Percentiles rank a stretch among this genome's conserved stretches.
Conservation (phyloP, 2,888 invertebrate species). For the Cartodere bifasciata region DNA sequence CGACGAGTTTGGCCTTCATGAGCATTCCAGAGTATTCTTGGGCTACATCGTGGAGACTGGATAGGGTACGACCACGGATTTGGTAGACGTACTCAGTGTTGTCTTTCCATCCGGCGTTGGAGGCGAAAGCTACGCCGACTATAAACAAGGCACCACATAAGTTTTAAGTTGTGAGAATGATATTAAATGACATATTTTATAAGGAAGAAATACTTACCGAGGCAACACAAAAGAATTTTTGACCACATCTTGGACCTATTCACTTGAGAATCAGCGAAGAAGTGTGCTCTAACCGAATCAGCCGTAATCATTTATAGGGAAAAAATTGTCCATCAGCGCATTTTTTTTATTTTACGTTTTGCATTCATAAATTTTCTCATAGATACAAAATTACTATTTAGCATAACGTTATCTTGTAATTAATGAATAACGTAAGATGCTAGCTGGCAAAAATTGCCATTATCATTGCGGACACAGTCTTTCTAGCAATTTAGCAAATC, state of each 20-base stretch:
- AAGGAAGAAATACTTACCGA: too few species aligned
- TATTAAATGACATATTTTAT: too few species aligned
- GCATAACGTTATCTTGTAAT: too few species aligned
- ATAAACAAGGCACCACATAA: too few species aligned
- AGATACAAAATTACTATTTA: too few species aligned
- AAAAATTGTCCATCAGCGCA: not conserved
- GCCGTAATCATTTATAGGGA: not conserved
- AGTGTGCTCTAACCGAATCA: not conserved
- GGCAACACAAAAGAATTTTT: not conserved
- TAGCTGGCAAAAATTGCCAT: too few species aligned
- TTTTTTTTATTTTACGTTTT: too few species aligned
- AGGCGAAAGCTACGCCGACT: constrained; percentile 29
- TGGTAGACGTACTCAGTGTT: constrained; percentile 46
- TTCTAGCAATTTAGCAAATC: too few species aligned
- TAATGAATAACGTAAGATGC: too few species aligned
- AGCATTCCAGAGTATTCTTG: constrained; percentile 42
- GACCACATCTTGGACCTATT: not conserved
- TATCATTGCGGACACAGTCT: too few species aligned
- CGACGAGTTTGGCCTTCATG: constrained; percentile 41
- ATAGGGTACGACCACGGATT: constrained; percentile 42
- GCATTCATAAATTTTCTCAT: too few species aligned
- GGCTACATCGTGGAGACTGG: constrained; percentile 42
- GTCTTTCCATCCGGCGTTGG: constrained; percentile 40
- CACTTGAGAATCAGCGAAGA: not conserved
- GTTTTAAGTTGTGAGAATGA: too few species aligned